Evolutionary conservation across 2,888 invertebrate genomes (phyloP).

Genomic region (Pyrocoelia pectoralis): DNA sequence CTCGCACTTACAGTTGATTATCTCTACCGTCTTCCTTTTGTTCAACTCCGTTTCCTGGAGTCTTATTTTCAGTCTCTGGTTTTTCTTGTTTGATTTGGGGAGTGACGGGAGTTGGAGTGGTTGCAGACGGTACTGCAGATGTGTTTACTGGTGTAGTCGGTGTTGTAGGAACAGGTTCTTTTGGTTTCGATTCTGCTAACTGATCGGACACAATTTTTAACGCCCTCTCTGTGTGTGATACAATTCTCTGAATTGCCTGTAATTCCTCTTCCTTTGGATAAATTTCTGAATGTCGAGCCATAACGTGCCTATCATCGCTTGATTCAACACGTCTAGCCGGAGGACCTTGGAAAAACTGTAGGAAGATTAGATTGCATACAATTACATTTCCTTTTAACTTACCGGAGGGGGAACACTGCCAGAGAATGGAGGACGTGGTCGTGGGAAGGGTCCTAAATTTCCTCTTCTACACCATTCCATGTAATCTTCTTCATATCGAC

Average conservation of each 20-base stretch:
- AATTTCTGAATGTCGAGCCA: slow-evolving; percentile 91
- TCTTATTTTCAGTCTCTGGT: slow-evolving; percentile 59
- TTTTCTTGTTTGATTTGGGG: slow-evolving; percentile 9
- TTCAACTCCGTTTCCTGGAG: slow-evolving; percentile 53
- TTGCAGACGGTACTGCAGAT: slow-evolving; percentile 17
- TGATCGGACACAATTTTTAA: slow-evolving; percentile 94
- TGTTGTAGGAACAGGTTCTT: slow-evolving; percentile 46
- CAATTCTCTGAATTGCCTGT: slow-evolving; percentile 89
- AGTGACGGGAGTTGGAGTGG: slow-evolving; percentile 18
- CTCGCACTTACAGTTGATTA: slow-evolving; percentile 79
- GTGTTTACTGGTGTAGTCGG: slow-evolving; percentile 48
- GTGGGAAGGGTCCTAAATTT: slow-evolving; percentile 64
- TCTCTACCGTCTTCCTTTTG: slow-evolving; percentile 78
- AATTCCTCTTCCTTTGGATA: slow-evolving; percentile 93
- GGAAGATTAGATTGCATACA: neutral
- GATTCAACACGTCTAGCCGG: slow-evolving; percentile 85
- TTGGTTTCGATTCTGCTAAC: slow-evolving; percentile 69
- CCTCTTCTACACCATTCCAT: slow-evolving; percentile 76
- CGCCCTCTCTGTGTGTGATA: slow-evolving; percentile 92
- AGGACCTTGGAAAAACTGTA: slow-evolving; percentile 65
- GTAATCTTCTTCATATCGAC: slow-evolving; percentile 78
- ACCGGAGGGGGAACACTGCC: slow-evolving; percentile 60
- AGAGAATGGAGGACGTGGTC: slow-evolving; percentile 57
- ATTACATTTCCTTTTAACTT: no score
- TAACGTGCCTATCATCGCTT: slow-evolving; percentile 95